Evolutionary conservation across 1,140 invertebrate species (phyloP).

Genomic region (Sycophaga agraensis): DNA sequence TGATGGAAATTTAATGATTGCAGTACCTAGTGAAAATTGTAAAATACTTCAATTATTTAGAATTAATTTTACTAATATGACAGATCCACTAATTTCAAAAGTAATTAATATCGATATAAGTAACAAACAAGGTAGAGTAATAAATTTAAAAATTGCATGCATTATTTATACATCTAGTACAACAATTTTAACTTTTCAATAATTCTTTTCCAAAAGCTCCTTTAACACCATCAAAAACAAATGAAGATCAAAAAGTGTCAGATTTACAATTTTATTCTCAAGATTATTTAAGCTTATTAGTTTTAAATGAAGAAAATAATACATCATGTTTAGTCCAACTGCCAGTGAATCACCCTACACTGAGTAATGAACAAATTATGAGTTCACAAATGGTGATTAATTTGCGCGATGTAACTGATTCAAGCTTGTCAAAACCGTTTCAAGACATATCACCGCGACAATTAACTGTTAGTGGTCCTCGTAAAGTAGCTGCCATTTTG

Average conservation of each 20-base stretch:
- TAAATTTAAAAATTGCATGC: too few species aligned
- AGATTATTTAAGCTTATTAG: slow-evolving; percentile 73
- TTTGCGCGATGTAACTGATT: slow-evolving; percentile 59
- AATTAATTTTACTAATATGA: slow-evolving; percentile 32
- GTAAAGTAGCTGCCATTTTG: slow-evolving; percentile 86
- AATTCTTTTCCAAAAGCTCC: background rate
- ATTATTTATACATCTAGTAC: background rate
- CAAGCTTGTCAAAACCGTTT: slow-evolving; percentile 62
- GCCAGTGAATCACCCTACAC: slow-evolving; percentile 57
- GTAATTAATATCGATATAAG: slow-evolving; percentile 37
- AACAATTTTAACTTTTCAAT: background rate
- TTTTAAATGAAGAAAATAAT: slow-evolving; percentile 63
- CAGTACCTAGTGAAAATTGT: slow-evolving; percentile 36
- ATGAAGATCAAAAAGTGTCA: slow-evolving; percentile 46
- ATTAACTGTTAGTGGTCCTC: slow-evolving; percentile 82
- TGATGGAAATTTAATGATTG: slow-evolving; percentile 46
- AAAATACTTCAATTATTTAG: slow-evolving; percentile 46
- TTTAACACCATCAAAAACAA: slow-evolving; percentile 5
- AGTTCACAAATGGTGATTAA: slow-evolving; percentile 39
- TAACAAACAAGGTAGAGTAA: slow-evolving; percentile 43
- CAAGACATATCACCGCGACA: slow-evolving; percentile 73
- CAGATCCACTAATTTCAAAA: slow-evolving; percentile 37
- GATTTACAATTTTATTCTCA: slow-evolving; percentile 83
- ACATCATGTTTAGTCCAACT: slow-evolving; percentile 69
- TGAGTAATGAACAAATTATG: slow-evolving; percentile 48